phyloP scores from a whole-genome alignment of 1,140 invertebrate genomes.

The Bombus polaris region DNA sequence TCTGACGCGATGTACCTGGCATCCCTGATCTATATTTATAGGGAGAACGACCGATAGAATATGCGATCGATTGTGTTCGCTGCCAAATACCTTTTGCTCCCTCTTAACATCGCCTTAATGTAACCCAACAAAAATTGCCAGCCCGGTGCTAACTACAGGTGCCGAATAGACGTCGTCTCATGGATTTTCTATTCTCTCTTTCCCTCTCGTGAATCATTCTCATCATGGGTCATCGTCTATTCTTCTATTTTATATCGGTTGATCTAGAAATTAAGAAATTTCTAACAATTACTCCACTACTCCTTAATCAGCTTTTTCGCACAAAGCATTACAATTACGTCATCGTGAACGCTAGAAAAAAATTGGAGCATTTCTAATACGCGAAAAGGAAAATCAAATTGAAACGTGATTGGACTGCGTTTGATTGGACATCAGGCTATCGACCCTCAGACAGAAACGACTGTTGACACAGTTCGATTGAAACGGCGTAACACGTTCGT shows the following conservation, averaged over 20 bases:
- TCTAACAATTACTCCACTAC: too few relatives aligned
- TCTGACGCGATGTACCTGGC: constrained; percentile 67
- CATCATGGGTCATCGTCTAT: too few relatives aligned
- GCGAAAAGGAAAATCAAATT: not conserved
- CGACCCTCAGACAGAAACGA: not conserved
- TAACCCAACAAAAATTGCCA: constrained; percentile 55
- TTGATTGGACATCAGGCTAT: not conserved
- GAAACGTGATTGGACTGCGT: not conserved
- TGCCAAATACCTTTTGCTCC: constrained; percentile 73
- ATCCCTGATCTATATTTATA: constrained; percentile 77
- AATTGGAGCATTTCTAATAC: not conserved
- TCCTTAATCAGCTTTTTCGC: too few relatives aligned
- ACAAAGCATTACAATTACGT: not conserved
- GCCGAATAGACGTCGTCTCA: not conserved
- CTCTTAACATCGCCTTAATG: constrained; percentile 51
- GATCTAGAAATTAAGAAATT: too few relatives aligned
- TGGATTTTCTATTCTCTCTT: not conserved
- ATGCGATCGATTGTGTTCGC: constrained; percentile 77
- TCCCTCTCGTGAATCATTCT: not conserved
- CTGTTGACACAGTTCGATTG: constrained; percentile 41
- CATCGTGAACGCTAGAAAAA: not conserved
- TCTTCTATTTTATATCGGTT: too few relatives aligned
- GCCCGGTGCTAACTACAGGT: constrained; percentile 29
- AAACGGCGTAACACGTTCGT: constrained; percentile 27
- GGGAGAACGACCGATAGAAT: constrained; percentile 79